These are phyloP conservation scores for Pseudorectes ferrugineus DNA, from an alignment of 2,113 vertebrate species.

Conservation along the genomic window DNA sequence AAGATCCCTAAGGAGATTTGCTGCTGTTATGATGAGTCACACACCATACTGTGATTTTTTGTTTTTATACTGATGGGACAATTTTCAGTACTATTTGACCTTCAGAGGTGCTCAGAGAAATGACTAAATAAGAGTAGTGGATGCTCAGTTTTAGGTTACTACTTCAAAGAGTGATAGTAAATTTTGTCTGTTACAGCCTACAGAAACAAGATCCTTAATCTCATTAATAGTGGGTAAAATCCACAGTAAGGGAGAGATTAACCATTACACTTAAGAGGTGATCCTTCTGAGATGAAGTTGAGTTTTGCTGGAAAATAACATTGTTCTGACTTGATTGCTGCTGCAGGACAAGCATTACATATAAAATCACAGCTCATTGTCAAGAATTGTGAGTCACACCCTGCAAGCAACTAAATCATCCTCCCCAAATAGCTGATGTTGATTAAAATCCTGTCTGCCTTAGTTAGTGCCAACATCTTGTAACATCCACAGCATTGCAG, in stretches of 20 bases:
- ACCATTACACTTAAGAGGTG: background rate
- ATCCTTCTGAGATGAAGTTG: background rate
- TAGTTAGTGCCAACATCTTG: background rate
- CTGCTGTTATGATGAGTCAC: background rate
- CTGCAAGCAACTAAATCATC: background rate
- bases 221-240: background rate
- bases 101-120: background rate
- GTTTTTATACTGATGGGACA: background rate
- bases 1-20: background rate
- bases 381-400: background rate
- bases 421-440: background rate
- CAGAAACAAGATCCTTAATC: background rate
- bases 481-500: background rate
- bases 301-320: background rate
- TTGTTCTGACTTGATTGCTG: background rate
- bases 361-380: background rate
- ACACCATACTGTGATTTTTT: background rate
- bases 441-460: background rate
- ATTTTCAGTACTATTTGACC: background rate
- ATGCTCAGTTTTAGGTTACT: background rate
- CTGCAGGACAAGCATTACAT: background rate
- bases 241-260: background rate
- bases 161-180: background rate
- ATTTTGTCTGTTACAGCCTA: background rate
- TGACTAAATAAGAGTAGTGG: background rate